phyloP scores from a whole-genome alignment of 2,888 invertebrate species.

The Carterocephalus palaemon region DNA sequence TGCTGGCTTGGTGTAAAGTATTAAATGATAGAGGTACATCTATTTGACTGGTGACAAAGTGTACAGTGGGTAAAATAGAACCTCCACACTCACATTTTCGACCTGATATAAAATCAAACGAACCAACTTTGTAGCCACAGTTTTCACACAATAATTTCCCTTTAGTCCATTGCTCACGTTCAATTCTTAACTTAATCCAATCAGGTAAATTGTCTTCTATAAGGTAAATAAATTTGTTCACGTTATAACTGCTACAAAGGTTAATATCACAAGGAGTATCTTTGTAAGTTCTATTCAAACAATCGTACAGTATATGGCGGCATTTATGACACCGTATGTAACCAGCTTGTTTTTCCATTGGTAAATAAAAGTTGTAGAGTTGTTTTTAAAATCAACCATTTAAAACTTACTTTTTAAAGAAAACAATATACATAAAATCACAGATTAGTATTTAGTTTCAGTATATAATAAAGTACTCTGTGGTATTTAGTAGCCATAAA shows the following conservation, averaged over 20 bases:
- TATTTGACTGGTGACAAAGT: conserved; percentile 81
- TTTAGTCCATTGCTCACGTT: conserved; percentile 81
- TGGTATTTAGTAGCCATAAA: no score
- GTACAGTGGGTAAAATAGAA: conserved; percentile 78
- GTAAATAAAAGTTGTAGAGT: no score
- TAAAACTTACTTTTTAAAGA: no score
- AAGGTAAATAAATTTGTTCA: conserved; percentile 67
- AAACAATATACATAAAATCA: no score
- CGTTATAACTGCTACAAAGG: conserved; percentile 51
- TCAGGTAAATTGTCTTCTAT: conserved; percentile 76
- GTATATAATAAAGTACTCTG: no score
- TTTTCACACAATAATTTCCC: conserved; percentile 82
- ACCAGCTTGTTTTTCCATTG: conserved; percentile 36
- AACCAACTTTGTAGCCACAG: conserved; percentile 81
- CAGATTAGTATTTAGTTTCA: no score
- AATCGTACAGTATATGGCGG: conserved; percentile 52
- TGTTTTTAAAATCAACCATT: no score
- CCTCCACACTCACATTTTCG: conserved; percentile 80
- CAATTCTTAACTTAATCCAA: conserved; percentile 77
- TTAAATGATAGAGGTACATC: conserved; percentile 62
- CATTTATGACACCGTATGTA: conserved; percentile 63
- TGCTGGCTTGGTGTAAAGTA: background rate
- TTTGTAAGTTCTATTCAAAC: conserved; percentile 36
- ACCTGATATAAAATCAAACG: conserved; percentile 83
- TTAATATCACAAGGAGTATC: conserved; percentile 39